Conservation (phyloP, 2,888 invertebrate species). For the Netelia fuscicornis region DNA sequence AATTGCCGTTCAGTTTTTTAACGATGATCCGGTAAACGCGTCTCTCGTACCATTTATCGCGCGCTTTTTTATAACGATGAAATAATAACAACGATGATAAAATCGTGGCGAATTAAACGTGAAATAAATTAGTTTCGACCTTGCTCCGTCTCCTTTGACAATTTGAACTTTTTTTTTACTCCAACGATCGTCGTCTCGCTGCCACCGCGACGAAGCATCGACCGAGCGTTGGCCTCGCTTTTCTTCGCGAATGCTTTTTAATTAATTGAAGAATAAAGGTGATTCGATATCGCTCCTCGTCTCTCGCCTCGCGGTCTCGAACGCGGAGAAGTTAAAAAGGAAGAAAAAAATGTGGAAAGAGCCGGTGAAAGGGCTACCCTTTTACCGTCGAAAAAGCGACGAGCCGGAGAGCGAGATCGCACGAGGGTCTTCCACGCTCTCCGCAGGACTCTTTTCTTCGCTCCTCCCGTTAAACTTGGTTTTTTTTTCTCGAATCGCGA, state of each 20-base stretch:
- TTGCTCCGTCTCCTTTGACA: too few species aligned
- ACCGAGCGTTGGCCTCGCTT: too few species aligned
- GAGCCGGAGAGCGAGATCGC: constrained; percentile 7
- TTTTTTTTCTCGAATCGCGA: not conserved
- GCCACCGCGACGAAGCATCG: not conserved
- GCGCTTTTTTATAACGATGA: too few species aligned
- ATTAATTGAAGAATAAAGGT: constrained; percentile 56
- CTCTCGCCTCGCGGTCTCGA: constrained; percentile 9
- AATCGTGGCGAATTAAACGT: not conserved
- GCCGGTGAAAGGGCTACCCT: constrained; percentile 48
- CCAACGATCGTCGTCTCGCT: not conserved
- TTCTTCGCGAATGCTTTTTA: constrained; percentile 40
- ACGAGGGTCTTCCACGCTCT: constrained; percentile 22
- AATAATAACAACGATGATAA: too few species aligned
- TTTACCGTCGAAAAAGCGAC: not conserved
- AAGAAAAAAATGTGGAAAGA: constrained; percentile 24
- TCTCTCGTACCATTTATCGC: too few species aligned
- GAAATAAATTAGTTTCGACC: not conserved
- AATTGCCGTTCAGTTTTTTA: too few species aligned
- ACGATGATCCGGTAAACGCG: too few species aligned
- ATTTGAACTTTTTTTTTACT: constrained; percentile 8
- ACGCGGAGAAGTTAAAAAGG: not conserved
- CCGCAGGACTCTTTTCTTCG: constrained; percentile 7
- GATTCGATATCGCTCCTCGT: constrained; percentile 36
- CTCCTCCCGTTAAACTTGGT: not conserved